These are phyloP conservation scores for Deladenus siricidicola DNA, from an alignment of 2,888 invertebrate genomes.

Conservation along the genomic window DNA sequence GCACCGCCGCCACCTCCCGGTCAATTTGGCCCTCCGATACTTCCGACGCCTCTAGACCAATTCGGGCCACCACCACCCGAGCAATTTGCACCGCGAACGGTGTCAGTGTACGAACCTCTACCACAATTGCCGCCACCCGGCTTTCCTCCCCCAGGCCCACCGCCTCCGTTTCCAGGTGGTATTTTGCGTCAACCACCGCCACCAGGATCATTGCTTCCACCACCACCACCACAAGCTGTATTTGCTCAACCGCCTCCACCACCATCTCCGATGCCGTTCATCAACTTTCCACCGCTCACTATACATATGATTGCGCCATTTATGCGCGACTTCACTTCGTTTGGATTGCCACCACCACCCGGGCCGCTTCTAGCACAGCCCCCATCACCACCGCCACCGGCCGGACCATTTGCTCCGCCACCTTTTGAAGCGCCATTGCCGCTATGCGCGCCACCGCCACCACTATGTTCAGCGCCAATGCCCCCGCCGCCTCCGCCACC, in stretches of 20 bases:
- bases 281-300: conserved; percentile 1
- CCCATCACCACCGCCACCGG: background rate
- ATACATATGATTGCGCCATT: conserved; percentile 2
- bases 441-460: conserved; percentile 7
- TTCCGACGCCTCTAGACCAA: background rate
- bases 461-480: conserved; percentile 3
- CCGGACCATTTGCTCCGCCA: background rate
- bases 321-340: background rate
- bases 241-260: background rate
- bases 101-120: background rate
- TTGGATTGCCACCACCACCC: conserved; percentile 1
- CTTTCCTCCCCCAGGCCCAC: background rate
- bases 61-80: background rate
- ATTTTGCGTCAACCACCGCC: background rate
- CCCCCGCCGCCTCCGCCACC: conserved; percentile 3
- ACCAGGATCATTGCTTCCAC: background rate
- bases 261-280: background rate
- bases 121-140: conserved; percentile 1
- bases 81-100: background rate
- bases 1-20: conserved; percentile 1
- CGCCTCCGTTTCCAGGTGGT: background rate
- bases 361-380: background rate
- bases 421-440: background rate
- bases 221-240: background rate
- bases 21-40: too few species aligned